Base-by-base conservation (phyloP, 2,113 vertebrate species). In the Lepus timidus region DNA sequence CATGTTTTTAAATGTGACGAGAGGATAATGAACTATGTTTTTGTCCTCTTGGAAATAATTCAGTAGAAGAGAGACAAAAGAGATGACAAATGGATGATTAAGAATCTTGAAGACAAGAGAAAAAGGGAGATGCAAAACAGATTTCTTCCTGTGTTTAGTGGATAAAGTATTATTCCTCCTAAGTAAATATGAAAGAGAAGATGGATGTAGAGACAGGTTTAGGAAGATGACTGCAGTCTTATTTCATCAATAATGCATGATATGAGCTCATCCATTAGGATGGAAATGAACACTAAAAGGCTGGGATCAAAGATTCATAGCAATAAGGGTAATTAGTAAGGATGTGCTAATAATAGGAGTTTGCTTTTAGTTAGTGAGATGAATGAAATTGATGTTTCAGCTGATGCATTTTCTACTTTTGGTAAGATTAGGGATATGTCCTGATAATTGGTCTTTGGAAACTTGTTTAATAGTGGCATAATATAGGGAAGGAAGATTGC, bases 171-270 rank as follows among this genome's bases (percentile, higher is more conserved):
- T 80, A 20, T 76, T 4, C 44, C 31, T 58, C 7, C 27, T 9
- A 19, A 44, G 49, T 10, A 65, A 31, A 92, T 22, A 51, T 44
- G 10, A 84, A 93, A 31, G 58, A 70, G 58, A 90, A 83, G 52
- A 79, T 51, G 7, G 33, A 62, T 80, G 17, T 23, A 67, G 36
- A 91, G 33, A 11, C 16, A 75, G 64, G 58, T 65, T 4, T n/a
- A 39, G 61, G 52, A 95, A 91, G 75, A 36, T 86, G 36, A 94
- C 19, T 9, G 20, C 83, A 20, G 39, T 96, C 55, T 19, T 27
- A 70, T 85, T 85, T 89, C 86, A 92, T 95, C 29, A 70, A 73
- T 95, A 88, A 88, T 75, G 29, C 36, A 61, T 91, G 44, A 71
- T 94, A 51, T 91, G 44, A 96, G 68, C 52, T 89, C 61, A 94